Percentiles rank a stretch among this genome's conserved stretches.
Evolutionary conservation across 2,888 invertebrate genomes (phyloP).

Genomic region (Andrena marginata): DNA sequence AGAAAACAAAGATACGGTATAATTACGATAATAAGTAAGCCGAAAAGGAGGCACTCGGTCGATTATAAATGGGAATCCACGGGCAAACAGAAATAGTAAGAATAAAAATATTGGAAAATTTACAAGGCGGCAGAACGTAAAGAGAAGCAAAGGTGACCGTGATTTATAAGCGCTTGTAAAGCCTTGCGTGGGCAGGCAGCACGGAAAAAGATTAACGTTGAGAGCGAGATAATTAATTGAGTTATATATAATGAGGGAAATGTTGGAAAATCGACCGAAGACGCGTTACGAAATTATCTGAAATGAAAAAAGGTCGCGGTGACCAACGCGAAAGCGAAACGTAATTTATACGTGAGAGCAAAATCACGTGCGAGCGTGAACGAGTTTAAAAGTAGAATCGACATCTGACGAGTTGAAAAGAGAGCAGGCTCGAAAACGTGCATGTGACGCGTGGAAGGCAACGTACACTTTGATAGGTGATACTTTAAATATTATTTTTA

Average conservation of each 20-base stretch:
- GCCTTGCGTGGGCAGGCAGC: conserved; percentile 19
- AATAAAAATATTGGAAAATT: conserved; percentile 26
- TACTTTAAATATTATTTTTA: conserved; percentile 1
- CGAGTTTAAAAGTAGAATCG: conserved; percentile 22
- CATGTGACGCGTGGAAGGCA: too few species aligned
- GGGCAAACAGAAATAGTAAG: background rate
- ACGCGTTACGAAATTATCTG: conserved; percentile 16
- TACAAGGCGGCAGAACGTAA: background rate
- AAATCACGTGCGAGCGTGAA: conserved; percentile 17
- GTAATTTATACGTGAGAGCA: conserved; percentile 32
- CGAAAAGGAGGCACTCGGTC: conserved; percentile 6
- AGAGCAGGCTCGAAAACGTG: background rate
- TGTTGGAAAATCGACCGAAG: background rate
- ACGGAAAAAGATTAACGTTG: conserved; percentile 39
- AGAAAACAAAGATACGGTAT: background rate
- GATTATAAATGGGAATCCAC: conserved; percentile 15
- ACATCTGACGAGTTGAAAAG: conserved; percentile 15
- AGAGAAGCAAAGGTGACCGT: conserved; percentile 18
- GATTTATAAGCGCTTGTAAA: conserved; percentile 55
- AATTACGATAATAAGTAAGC: background rate
- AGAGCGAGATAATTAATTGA: conserved; percentile 41
- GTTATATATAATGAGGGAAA: conserved; percentile 35
- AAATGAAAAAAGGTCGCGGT: background rate
- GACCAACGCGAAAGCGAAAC: conserved; percentile 14
- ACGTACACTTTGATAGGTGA: too few species aligned